Evolutionary conservation across 2,113 vertebrate species (phyloP).

Genomic region (Saccopteryx bilineata): DNA sequence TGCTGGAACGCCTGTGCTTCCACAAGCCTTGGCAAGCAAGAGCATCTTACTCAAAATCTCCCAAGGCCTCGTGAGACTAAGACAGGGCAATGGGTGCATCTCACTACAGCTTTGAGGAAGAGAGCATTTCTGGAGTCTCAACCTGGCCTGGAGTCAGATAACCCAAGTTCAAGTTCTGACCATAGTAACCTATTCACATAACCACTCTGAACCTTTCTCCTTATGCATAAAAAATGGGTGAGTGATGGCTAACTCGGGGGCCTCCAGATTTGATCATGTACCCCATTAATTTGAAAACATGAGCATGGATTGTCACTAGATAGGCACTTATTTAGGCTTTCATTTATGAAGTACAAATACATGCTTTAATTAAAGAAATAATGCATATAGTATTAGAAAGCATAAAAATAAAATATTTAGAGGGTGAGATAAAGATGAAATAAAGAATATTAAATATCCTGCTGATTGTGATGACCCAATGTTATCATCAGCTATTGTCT

Average conservation of each 20-base stretch:
- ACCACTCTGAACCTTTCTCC: background rate
- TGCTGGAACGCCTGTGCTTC: background rate
- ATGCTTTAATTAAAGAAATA: too few relatives aligned
- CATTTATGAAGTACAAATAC: slow-evolving; percentile 35
- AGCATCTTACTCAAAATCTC: background rate
- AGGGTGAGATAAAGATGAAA: slow-evolving; percentile 9
- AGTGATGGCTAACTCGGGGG: background rate
- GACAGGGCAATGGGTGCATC: background rate
- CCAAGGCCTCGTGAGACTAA: background rate
- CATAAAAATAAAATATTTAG: slow-evolving; percentile 58
- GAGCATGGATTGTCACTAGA: background rate
- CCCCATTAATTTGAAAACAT: background rate
- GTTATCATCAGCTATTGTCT: background rate
- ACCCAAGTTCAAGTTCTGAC: background rate
- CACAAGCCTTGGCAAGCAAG: background rate
- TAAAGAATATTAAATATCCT: background rate
- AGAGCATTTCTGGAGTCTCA: background rate
- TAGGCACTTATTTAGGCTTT: slow-evolving; percentile 38
- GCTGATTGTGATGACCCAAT: background rate
- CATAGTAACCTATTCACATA: background rate
- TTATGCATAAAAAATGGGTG: background rate
- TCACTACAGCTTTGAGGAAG: background rate
- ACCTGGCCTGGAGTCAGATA: background rate
- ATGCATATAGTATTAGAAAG: too few relatives aligned
- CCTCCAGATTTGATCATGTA: background rate